Conservation (phyloP, 2,797 vertebrate genomes). For the Morelia viridis region DNA sequence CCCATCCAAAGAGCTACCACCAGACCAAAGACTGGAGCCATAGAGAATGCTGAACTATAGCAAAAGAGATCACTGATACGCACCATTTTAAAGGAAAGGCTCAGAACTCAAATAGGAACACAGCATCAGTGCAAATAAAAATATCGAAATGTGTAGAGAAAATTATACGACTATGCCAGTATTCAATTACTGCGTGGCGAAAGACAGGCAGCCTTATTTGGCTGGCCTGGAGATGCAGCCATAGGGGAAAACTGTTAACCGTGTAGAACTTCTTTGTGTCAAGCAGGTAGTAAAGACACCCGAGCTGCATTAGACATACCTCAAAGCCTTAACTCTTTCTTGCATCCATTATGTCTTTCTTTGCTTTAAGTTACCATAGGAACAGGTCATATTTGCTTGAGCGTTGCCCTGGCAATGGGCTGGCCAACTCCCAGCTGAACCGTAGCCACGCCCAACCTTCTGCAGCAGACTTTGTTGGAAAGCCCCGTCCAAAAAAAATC, state of each 20-base stretch:
- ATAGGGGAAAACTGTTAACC: not conserved
- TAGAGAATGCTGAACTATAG: not conserved
- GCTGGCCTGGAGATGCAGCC: too few species aligned
- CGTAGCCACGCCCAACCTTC: conserved; percentile 43
- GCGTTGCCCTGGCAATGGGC: conserved; percentile 37
- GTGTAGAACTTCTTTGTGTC: too few species aligned
- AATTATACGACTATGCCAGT: too few species aligned
- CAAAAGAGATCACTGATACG: not conserved
- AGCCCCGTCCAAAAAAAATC: conserved; percentile 10
- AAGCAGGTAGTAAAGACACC: not conserved
- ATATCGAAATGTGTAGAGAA: not conserved
- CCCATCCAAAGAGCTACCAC: too few species aligned
- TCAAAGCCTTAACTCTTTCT: conserved; percentile 5
- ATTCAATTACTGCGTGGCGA: not conserved
- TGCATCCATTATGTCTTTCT: not conserved
- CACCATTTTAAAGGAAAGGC: not conserved
- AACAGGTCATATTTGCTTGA: conserved; percentile 39
- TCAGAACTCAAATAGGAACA: not conserved
- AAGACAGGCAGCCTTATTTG: not conserved
- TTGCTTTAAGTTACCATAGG: conserved; percentile 38
- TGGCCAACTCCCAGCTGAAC: conserved; percentile 38
- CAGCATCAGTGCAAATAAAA: not conserved
- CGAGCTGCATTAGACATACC: not conserved
- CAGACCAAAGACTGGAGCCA: not conserved
- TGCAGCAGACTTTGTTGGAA: conserved; percentile 13